Percentiles rank a stretch among this genome's conserved stretches.
These are phyloP conservation scores for Scartelaos histophorus DNA, from an alignment of 2,113 vertebrate species.

Conservation along the genomic window DNA sequence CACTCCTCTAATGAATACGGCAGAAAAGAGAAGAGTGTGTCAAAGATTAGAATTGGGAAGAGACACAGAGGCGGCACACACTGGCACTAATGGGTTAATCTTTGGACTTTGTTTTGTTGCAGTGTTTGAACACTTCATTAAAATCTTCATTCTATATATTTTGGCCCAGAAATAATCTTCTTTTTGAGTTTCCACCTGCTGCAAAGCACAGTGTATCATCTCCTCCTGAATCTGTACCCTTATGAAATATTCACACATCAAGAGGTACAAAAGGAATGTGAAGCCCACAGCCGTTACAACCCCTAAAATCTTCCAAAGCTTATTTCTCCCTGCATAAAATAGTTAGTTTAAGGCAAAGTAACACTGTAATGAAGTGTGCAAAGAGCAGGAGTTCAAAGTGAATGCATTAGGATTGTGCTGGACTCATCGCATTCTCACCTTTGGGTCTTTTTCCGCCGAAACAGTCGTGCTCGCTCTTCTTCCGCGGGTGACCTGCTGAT, in stretches of 20 bases:
- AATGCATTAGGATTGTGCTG: conserved; percentile 3
- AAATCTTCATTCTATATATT: neutral
- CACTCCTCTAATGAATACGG: conserved; percentile 85
- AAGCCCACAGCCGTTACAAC: neutral
- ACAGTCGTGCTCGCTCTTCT: conserved; percentile 89
- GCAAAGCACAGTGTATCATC: conserved; percentile 21
- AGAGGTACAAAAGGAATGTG: conserved; percentile 23
- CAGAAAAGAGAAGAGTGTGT: conserved; percentile 51
- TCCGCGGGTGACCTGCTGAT: conserved; percentile 81
- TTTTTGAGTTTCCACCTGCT: neutral
- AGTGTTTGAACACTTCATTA: neutral
- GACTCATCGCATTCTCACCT: conserved; percentile 73
- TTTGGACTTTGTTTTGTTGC: neutral
- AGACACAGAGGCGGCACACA: conserved; percentile 16
- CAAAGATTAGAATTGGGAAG: conserved; percentile 33
- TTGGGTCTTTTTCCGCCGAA: conserved; percentile 91
- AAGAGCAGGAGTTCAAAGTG: neutral
- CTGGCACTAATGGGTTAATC: conserved; percentile 1
- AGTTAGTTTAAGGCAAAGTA: conserved; percentile 8
- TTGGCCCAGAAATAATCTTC: neutral
- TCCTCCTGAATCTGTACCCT: conserved; percentile 1
- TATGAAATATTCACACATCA: conserved; percentile 42
- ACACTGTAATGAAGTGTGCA: neutral
- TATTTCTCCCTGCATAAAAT: neutral
- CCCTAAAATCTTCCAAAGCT: neutral